Conservation (phyloP, 2,888 invertebrate species). For the Anticlea derivata region DNA sequence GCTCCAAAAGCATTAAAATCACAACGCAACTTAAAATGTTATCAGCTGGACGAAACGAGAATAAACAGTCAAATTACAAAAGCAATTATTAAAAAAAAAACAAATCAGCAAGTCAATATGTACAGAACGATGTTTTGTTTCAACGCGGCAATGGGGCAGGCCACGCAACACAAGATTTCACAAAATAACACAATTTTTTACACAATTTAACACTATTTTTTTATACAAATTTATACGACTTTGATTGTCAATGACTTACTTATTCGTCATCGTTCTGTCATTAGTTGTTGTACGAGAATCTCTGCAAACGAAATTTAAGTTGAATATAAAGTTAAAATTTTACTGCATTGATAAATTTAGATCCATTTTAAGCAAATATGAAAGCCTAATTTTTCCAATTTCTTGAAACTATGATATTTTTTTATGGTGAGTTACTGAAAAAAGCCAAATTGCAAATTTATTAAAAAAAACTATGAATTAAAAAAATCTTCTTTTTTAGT, state of each 20-base stretch:
- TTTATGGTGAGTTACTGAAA: no score
- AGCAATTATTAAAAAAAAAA: conserved; percentile 12
- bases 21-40: conserved; percentile 13
- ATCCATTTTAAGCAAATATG: no score
- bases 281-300: conserved; percentile 50
- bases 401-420: no score
- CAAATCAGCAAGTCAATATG: conserved; percentile 35
- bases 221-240: conserved; percentile 7
- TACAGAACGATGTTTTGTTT: conserved; percentile 50
- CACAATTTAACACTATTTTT: conserved; percentile 5
- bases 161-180: conserved; percentile 34
- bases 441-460: no score
- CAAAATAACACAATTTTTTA: conserved; percentile 8
- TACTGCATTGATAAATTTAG: conserved; percentile 20
- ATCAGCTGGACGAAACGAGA: background rate
- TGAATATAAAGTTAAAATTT: conserved; percentile 26
- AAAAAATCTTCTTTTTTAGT: no score
- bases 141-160: conserved; percentile 43
- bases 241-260: conserved; percentile 62
- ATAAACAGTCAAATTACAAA: conserved; percentile 1
- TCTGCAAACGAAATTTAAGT: conserved; percentile 70
- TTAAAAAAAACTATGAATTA: no score
- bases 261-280: conserved; percentile 79
- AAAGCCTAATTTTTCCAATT: no score
- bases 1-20: conserved; percentile 25